Base-by-base conservation (phyloP, 1,140 invertebrate genomes). In the Diachasma alloeum region DNA sequence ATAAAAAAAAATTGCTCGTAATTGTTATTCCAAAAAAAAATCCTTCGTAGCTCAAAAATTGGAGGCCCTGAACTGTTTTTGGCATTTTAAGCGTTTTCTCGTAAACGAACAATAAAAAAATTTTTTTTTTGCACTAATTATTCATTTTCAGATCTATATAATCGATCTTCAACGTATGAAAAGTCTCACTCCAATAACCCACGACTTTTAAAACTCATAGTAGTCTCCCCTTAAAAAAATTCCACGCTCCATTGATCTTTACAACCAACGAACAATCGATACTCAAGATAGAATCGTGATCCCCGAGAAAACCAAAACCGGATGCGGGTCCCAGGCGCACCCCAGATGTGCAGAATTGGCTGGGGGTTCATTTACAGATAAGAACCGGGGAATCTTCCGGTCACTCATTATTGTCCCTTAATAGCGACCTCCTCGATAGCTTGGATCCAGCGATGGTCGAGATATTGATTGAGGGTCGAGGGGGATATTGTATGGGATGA, bases 281-380 rank as follows among this genome's bases (percentile, higher is more conserved):
- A 66, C 31, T 26, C 13, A 15, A 31, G 59, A 66, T 31, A 26
- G 11, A 66, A 22, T 31, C 9, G 22, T 26, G 15, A 5, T 66
- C 24, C 24, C n/a, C 0, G 31, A 66, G 31, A 66, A 31, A 66
- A 66, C 13, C 1, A 66, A 66, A n/a, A 36, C 24, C 59, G 59
- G 59, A 66, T 66, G 59, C 59, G 59, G 59, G 59, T 31, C 13
- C 24, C 59, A 31, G 59, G 59, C 59, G 31, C 59, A 66, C 59
- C 59, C 31, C 48, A 53, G 48, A 53, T 53, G 48, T 15, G 19
- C 39, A 19, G 44, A 19, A 73, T 71, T 71, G 42, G 17, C 37
- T 53, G 11, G 69, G 22, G 69, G 17, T 22, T 48, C 67, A 69
- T 69, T 69, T 69, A 42, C 24, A 19, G 69, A 71, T 71, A 71